A percentile compares a stretch with the other conserved stretches of the same genome.
phyloP scores from a whole-genome alignment of 2,888 invertebrate species.

The Rotaria macrura region DNA sequence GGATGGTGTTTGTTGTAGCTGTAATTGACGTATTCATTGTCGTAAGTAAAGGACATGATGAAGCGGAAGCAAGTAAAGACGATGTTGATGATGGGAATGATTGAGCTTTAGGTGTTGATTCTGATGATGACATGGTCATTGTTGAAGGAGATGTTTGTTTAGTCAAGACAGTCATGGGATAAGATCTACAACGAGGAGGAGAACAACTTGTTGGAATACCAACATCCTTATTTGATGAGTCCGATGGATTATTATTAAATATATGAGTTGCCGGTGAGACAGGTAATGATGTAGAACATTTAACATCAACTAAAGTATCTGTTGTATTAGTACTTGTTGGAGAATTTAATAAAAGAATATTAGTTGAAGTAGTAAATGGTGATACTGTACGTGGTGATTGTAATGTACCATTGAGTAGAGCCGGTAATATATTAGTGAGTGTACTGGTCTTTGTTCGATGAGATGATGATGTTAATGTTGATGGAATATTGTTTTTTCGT shows the following conservation, averaged over 20 bases:
- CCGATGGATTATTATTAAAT: neutral
- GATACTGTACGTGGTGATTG: neutral
- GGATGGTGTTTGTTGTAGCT: neutral
- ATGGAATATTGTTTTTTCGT: neutral
- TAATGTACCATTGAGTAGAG: neutral
- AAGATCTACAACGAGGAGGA: neutral
- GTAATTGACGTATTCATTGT: neutral
- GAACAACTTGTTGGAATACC: neutral
- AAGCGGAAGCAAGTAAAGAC: neutral
- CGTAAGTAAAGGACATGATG: neutral
- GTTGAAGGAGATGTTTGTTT: neutral
- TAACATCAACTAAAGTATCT: neutral
- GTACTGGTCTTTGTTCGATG: neutral
- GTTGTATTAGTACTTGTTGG: neutral
- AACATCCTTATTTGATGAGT: neutral
- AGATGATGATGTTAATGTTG: neutral
- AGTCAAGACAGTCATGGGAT: neutral
- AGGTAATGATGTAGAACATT: neutral
- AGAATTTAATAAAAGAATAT: neutral
- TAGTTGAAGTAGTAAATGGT: neutral
- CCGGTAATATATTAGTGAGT: neutral
- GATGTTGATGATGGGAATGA: neutral
- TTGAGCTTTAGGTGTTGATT: neutral
- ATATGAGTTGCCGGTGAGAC: neutral
- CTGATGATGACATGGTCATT: neutral